These are phyloP conservation scores for Suricata suricatta DNA, from an alignment of 2,113 vertebrate species.

Conservation along the genomic window DNA sequence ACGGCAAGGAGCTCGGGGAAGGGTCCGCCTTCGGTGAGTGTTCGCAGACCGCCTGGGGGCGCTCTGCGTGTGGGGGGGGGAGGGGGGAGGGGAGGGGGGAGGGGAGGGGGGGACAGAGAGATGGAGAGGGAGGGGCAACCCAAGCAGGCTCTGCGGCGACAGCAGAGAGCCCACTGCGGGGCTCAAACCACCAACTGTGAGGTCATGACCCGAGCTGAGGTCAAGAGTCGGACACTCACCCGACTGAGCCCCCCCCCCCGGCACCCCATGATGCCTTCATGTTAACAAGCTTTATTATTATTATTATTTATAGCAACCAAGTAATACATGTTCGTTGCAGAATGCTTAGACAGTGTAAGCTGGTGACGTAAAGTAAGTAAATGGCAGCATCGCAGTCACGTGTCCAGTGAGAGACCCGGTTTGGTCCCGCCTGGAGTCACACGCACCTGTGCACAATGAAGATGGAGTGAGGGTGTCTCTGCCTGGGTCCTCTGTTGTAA, in stretches of 20 bases:
- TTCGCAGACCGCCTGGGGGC: neutral
- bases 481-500: neutral
- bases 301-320: neutral
- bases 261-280: neutral
- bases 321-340: neutral
- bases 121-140: too few relatives aligned
- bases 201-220: neutral
- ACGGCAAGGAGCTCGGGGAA: constrained; percentile 93
- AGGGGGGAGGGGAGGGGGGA: too few relatives aligned
- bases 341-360: neutral
- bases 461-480: neutral
- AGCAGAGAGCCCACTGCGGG: neutral
- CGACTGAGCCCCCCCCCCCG: neutral
- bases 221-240: neutral
- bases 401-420: neutral
- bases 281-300: neutral
- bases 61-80: too few relatives aligned
- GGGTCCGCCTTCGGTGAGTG: constrained; percentile 93
- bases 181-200: neutral
- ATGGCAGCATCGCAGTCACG: neutral
- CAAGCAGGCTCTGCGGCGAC: neutral
- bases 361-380: neutral
- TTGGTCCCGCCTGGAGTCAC: neutral
- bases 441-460: neutral
- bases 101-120: neutral